Evolutionary conservation across 2,888 invertebrate genomes (phyloP).

Genomic region (Athrips mouffetella): DNA sequence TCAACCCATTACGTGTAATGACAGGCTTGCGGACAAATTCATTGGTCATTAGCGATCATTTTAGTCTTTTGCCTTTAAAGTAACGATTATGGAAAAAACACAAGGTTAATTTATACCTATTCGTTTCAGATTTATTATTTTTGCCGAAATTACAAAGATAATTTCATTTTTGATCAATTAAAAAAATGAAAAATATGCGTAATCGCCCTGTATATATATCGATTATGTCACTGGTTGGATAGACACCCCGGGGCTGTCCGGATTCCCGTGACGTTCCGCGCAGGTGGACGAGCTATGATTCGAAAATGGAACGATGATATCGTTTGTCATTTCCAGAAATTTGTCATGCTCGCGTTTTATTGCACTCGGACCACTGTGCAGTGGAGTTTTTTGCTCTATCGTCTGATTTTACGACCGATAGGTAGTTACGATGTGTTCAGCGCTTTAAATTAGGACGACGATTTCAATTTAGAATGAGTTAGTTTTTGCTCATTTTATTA

Average conservation of each 20-base stretch:
- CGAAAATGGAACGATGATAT: conserved; percentile 49
- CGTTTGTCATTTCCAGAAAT: conserved; percentile 50
- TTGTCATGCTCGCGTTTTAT: conserved; percentile 46
- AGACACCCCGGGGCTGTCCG: conserved; percentile 27
- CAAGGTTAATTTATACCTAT: background rate
- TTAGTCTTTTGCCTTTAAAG: conserved; percentile 1
- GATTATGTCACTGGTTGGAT: conserved; percentile 29
- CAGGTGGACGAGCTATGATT: conserved; percentile 48
- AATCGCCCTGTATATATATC: background rate
- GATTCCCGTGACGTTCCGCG: conserved; percentile 19
- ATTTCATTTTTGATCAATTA: no score
- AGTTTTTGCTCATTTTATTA: background rate
- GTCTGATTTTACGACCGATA: conserved; percentile 11
- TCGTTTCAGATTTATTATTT: background rate
- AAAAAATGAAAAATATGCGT: no score
- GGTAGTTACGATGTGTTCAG: conserved; percentile 9
- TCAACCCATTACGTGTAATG: conserved; percentile 1
- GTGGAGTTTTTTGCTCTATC: conserved; percentile 10
- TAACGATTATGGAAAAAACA: background rate
- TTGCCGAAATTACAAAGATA: background rate
- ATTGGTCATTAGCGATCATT: conserved; percentile 7
- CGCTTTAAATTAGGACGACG: conserved; percentile 2
- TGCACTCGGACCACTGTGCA: conserved; percentile 23
- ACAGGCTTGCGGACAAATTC: conserved; percentile 5
- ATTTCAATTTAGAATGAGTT: background rate